Percentiles rank a stretch among this genome's conserved stretches.
These are phyloP conservation scores for Noctua janthe DNA, from an alignment of 2,888 invertebrate species.

Conservation along the genomic window DNA sequence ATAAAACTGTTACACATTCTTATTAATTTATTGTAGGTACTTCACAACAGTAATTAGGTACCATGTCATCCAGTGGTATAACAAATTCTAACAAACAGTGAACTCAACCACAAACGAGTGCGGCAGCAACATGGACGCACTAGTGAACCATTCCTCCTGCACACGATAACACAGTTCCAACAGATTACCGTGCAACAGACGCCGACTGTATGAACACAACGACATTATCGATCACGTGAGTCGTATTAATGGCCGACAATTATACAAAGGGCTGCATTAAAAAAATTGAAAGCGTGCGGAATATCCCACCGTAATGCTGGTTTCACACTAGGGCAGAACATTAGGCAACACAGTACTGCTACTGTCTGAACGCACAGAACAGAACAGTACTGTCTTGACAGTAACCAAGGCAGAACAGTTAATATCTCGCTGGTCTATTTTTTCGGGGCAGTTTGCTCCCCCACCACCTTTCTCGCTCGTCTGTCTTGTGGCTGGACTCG, in stretches of 20 bases:
- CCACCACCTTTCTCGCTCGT: too few species aligned
- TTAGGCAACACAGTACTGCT: too few species aligned
- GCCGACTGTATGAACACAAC: constrained; percentile 12
- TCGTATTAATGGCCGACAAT: constrained; percentile 30
- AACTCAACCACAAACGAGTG: background rate
- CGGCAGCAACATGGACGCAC: background rate
- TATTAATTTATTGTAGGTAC: background rate
- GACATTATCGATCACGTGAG: constrained; percentile 22
- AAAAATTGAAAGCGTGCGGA: constrained; percentile 48
- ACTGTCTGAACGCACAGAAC: too few species aligned
- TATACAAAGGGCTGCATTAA: constrained; percentile 48
- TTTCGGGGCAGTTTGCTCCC: too few species aligned
- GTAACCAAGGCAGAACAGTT: too few species aligned
- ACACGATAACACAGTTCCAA: background rate
- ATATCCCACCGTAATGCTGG: constrained; percentile 16
- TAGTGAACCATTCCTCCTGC: too few species aligned
- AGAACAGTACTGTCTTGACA: too few species aligned
- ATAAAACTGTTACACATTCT: too few species aligned
- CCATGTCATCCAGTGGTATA: background rate
- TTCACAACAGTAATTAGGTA: background rate
- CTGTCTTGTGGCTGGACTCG: too few species aligned
- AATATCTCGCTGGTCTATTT: too few species aligned
- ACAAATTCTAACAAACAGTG: background rate
- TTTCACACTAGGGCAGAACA: too few species aligned
- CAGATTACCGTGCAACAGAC: background rate